These are phyloP conservation scores for Limosa lapponica DNA, from an alignment of 2,797 vertebrate genomes.

Conservation along the genomic window DNA sequence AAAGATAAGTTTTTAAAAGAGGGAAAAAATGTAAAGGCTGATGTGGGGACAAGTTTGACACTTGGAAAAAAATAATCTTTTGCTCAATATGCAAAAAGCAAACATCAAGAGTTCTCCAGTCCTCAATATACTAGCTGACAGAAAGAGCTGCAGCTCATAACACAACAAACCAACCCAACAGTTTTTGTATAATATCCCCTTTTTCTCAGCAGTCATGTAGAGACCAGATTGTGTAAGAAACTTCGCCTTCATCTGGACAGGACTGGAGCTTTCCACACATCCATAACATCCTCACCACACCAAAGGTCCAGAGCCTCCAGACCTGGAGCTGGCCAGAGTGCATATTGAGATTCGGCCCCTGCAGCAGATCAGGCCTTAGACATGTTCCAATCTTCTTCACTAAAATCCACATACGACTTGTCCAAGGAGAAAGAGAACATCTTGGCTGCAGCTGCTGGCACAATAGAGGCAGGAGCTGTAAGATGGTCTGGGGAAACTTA, in stretches of 20 bases:
- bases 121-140: background rate
- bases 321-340: background rate
- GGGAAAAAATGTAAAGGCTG: background rate
- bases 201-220: background rate
- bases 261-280: background rate
- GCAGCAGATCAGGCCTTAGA: background rate
- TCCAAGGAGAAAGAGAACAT: background rate
- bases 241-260: background rate
- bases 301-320: background rate
- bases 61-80: background rate
- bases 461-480: background rate
- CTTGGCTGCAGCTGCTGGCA: background rate
- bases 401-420: background rate
- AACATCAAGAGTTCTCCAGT: background rate
- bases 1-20: background rate
- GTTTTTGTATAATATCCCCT: background rate
- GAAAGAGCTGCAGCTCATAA: background rate
- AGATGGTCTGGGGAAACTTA: background rate
- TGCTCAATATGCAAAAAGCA: background rate
- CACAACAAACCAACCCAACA: background rate
- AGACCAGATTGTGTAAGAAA: background rate
- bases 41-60: background rate
- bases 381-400: background rate
- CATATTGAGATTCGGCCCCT: background rate
- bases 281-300: background rate